Evolutionary conservation across 2,797 vertebrate genomes (phyloP), one percentile per base, ranked within the genome.

Genomic region (Chelmon rostratus): DNA sequence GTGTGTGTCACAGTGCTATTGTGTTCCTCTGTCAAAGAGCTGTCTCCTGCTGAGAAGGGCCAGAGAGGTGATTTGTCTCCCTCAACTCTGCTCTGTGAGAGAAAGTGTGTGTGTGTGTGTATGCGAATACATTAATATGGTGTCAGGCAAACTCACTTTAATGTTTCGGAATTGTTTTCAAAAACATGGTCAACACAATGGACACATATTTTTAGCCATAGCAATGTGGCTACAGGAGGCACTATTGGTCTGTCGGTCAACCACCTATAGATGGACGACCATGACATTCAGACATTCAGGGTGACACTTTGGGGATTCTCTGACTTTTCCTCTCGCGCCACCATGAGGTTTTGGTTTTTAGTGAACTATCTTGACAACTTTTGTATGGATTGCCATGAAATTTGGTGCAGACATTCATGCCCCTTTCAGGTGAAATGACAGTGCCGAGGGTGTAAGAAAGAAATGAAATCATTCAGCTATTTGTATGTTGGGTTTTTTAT

Each of bases 41-140:
- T 73, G 85, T 78, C 68, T 78, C 76, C 62, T 67, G 64, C 76
- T 79, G 82, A 46, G 78, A 83, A 49, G 66, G 63, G 58, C 73
- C 23, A 63, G 62, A 49, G 68, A 86, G 77, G 84, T 86, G 82
- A 89, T 89, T 83, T 88, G 82, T 89, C 75, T 89, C 72, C 38
- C 58, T 82, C 78, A 76, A 46, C 78, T 31, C 35, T 73, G 42
- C 47, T 76, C 53, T 73, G 67, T 35, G 46, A 35, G 65, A 31
- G 56, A 6, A 19, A 23, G 18, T 25, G 35, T 71, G 70, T 57
- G 49, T 28, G 52, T 61, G 54, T 67, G 65, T 47, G 57, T 54
- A 49, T 53, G 58, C 54, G 50, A 13, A 42, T 31, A 4, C 3
- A 33, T 57, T 37, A 44, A 35, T 31, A 23, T 9, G 18, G 12